Conservation (phyloP, 2,113 vertebrate genomes). For the Crotophaga sulcirostris region DNA sequence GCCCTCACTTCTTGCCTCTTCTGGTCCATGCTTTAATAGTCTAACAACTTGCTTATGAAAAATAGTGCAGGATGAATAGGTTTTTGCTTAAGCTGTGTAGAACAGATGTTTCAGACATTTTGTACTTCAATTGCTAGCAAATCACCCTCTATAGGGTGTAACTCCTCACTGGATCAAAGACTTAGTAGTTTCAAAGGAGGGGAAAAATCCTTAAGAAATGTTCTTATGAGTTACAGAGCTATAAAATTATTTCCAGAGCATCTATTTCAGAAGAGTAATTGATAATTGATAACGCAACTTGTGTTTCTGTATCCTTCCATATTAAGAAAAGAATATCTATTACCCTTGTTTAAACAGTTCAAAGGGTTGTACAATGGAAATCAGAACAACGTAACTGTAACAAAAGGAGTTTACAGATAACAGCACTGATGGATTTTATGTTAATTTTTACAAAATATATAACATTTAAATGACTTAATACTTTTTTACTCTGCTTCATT, state of each 20-base stretch:
- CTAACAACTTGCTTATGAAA: background rate
- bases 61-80: background rate
- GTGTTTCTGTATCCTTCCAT: background rate
- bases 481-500: background rate
- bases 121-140: background rate
- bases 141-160: background rate
- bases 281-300: background rate
- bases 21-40: background rate
- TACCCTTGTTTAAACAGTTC: background rate
- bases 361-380: background rate
- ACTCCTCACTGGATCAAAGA: background rate
- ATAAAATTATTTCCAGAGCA: background rate
- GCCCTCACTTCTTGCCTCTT: background rate
- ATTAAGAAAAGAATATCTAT: background rate
- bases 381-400: background rate
- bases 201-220: background rate
- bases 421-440: background rate
- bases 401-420: background rate
- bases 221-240: background rate
- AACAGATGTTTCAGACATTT: background rate
- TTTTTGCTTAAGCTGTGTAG: background rate
- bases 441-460: background rate
- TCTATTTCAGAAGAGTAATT: background rate
- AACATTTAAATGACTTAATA: background rate
- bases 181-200: background rate